phyloP scores from a whole-genome alignment of 2,888 invertebrate genomes.

The Ptychoptera contaminata region DNA sequence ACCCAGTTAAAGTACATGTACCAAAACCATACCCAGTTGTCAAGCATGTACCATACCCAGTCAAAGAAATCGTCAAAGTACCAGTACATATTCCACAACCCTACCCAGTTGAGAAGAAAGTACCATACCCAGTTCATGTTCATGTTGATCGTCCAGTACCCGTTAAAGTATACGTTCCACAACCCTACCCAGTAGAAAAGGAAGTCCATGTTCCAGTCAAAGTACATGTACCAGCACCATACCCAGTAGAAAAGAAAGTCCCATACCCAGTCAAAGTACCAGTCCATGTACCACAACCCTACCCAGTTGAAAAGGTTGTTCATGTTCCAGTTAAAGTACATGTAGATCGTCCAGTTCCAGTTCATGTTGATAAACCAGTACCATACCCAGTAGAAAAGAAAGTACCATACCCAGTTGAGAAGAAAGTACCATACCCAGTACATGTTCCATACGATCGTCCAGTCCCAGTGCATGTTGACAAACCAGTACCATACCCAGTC shows the following conservation, averaged over 20 bases:
- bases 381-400: conserved; percentile 46
- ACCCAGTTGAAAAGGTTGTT: conserved; percentile 54
- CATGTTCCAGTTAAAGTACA: conserved; percentile 58
- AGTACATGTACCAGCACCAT: conserved; percentile 59
- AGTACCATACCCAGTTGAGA: conserved; percentile 42
- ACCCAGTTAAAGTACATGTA: conserved; percentile 45
- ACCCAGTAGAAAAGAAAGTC: conserved; percentile 50
- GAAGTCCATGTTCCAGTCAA: conserved; percentile 55
- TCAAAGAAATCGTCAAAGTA: conserved; percentile 64
- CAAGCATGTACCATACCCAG: conserved; percentile 52
- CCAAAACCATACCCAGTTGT: conserved; percentile 57
- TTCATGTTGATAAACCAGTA: conserved; percentile 42
- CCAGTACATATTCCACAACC: conserved; percentile 62
- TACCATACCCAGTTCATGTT: conserved; percentile 57
- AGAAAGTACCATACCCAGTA: conserved; percentile 48
- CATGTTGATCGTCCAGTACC: conserved; percentile 65
- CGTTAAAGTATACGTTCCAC: conserved; percentile 46
- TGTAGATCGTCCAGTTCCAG: conserved; percentile 52
- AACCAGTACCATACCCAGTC: conserved; percentile 58
- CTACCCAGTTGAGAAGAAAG: conserved; percentile 63
- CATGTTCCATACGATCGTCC: conserved; percentile 45
- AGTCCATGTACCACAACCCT: conserved; percentile 57
- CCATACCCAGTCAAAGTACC: conserved; percentile 53
- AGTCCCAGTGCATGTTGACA: conserved; percentile 52
- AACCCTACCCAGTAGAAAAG: conserved; percentile 52